Evolutionary conservation across 1,140 invertebrate genomes (phyloP).

Genomic region (Philotrypesis tridentata): DNA sequence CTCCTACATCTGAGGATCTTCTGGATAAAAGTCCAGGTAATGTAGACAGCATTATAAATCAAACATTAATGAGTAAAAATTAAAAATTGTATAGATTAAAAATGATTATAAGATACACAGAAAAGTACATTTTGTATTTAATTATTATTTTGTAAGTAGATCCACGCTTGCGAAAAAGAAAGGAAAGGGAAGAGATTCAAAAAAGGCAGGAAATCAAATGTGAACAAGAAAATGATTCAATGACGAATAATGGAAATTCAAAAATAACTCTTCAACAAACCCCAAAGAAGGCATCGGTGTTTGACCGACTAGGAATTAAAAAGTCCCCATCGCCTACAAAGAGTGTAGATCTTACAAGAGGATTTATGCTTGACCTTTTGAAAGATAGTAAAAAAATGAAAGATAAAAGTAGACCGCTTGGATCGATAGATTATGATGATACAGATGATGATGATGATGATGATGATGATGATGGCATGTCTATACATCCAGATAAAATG

Average conservation of each 20-base stretch:
- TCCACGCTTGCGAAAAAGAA: conserved; percentile 27
- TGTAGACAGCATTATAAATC: no score
- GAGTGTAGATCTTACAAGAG: background rate
- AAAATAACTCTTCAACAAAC: background rate
- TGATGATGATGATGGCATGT: conserved; percentile 17
- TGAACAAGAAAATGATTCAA: background rate
- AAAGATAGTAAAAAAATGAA: background rate
- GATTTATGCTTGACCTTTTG: background rate
- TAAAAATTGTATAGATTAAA: no score
- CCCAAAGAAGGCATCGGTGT: background rate
- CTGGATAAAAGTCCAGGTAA: conserved; percentile 12
- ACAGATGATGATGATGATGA: background rate
- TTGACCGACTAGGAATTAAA: conserved; percentile 2
- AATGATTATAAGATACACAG: no score
- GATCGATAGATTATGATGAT: no score
- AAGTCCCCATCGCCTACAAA: background rate
- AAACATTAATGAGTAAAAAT: no score
- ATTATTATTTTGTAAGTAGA: background rate
- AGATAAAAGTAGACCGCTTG: background rate
- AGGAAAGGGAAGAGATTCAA: conserved; percentile 21
- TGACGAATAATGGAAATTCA: background rate
- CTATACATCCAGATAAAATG: conserved; percentile 14
- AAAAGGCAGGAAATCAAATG: background rate
- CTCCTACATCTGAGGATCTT: background rate
- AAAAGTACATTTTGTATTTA: no score